Evolutionary conservation across 2,113 vertebrate genomes (phyloP).

Genomic region (Semicossyphus pulcher): DNA sequence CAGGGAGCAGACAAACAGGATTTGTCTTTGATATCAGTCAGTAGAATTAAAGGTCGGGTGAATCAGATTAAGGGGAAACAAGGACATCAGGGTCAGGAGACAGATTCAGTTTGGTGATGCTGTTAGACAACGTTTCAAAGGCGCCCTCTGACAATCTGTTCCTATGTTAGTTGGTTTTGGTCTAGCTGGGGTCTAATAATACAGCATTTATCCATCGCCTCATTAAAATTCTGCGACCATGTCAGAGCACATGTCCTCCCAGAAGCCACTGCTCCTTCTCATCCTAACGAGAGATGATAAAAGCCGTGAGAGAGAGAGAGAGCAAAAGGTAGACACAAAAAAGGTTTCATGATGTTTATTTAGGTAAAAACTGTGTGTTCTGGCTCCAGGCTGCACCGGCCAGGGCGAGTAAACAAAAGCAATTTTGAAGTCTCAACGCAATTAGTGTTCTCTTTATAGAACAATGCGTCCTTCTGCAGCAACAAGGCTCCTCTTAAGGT

Average conservation of each 20-base stretch:
- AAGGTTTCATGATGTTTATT: conserved; percentile 57
- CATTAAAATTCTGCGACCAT: conserved; percentile 59
- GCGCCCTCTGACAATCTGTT: background rate
- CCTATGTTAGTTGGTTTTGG: background rate
- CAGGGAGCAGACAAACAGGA: background rate
- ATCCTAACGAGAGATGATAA: conserved; percentile 55
- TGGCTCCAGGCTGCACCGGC: conserved; percentile 16
- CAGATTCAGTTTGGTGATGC: background rate
- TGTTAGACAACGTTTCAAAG: conserved; percentile 23
- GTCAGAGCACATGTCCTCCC: conserved; percentile 50
- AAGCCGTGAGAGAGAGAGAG: conserved; percentile 29
- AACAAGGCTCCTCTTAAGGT: conserved; percentile 40
- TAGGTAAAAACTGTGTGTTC: conserved; percentile 28
- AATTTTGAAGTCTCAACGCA: conserved; percentile 45
- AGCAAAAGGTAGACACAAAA: conserved; percentile 28
- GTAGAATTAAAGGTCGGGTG: background rate
- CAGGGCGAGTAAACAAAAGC: conserved; percentile 42
- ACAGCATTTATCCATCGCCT: conserved; percentile 41
- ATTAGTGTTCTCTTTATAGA: conserved; percentile 46
- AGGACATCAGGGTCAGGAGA: conserved; percentile 1
- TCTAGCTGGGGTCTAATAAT: conserved; percentile 25
- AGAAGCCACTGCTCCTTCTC: conserved; percentile 38
- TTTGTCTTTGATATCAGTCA: conserved; percentile 10
- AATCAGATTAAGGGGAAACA: conserved; percentile 1
- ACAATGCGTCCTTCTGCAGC: conserved; percentile 34